These are phyloP conservation scores for Pitangus sulphuratus DNA, from an alignment of 2,797 vertebrate genomes.

Conservation along the genomic window DNA sequence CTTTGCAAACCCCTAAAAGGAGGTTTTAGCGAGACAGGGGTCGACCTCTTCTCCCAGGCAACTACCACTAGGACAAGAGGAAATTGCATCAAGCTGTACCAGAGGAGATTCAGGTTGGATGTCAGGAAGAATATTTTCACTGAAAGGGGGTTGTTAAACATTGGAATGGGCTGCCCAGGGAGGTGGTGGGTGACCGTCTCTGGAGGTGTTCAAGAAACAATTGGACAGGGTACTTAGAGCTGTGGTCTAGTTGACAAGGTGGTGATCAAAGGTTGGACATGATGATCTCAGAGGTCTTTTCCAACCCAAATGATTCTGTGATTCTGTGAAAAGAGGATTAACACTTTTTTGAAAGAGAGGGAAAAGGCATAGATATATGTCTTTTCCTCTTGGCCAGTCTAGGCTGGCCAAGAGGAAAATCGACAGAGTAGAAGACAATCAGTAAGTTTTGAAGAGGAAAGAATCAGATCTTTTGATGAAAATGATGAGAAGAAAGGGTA, in stretches of 20 bases:
- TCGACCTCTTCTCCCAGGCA: neutral
- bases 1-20: neutral
- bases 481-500: neutral
- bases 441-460: neutral
- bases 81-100: neutral
- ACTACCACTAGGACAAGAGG: rapidly evolving
- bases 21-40: neutral
- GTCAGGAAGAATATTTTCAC: neutral
- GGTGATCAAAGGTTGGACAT: neutral
- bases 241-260: neutral
- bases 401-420: neutral
- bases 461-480: neutral
- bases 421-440: neutral
- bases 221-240: neutral
- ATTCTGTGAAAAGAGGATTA: neutral
- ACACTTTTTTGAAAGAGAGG: neutral
- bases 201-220: neutral
- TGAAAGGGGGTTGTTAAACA: neutral
- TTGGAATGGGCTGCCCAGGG: neutral
- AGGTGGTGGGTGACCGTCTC: neutral
- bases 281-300: neutral
- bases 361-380: neutral
- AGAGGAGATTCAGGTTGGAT: neutral
- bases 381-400: too few species aligned
- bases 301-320: neutral